These are phyloP conservation scores for Euclidia mi DNA, from an alignment of 2,888 invertebrate species.

Conservation along the genomic window DNA sequence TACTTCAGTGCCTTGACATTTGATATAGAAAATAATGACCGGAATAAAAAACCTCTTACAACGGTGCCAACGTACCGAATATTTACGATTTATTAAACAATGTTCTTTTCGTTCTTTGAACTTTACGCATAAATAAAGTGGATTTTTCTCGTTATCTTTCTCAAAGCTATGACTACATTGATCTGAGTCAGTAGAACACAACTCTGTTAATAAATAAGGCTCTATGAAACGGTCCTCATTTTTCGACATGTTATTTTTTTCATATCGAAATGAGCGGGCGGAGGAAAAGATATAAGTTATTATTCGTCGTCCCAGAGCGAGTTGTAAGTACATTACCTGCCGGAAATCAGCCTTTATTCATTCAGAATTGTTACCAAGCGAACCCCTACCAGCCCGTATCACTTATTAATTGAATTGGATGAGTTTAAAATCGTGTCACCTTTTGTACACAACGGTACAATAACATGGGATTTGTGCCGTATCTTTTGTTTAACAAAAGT, in stretches of 20 bases:
- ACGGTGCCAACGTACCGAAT: slow-evolving; percentile 15
- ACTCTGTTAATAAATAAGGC: slow-evolving; percentile 40
- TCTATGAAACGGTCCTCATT: slow-evolving; percentile 34
- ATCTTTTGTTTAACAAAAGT: no score
- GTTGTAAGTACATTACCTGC: slow-evolving; percentile 55
- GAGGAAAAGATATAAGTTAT: slow-evolving; percentile 68
- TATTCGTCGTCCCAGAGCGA: slow-evolving; percentile 61
- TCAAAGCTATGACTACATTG: slow-evolving; percentile 24
- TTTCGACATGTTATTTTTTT: slow-evolving; percentile 62
- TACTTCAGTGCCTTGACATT: background rate
- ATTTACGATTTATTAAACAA: slow-evolving; percentile 29
- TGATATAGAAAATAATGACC: slow-evolving; percentile 11
- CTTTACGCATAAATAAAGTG: slow-evolving; percentile 19
- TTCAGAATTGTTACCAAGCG: no score
- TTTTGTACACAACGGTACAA: slow-evolving; percentile 5
- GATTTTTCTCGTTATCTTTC: slow-evolving; percentile 18
- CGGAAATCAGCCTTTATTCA: slow-evolving; percentile 50
- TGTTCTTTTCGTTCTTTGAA: slow-evolving; percentile 18
- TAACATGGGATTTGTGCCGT: no score
- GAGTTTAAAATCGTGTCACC: slow-evolving; percentile 23
- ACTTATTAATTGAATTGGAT: slow-evolving; percentile 52
- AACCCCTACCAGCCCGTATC: slow-evolving; percentile 22
- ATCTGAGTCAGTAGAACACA: slow-evolving; percentile 16
- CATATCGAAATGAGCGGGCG: slow-evolving; percentile 68
- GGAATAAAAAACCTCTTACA: slow-evolving; percentile 11